Base-by-base conservation (phyloP, 2,113 vertebrate species). In the Chamaea fasciata region DNA sequence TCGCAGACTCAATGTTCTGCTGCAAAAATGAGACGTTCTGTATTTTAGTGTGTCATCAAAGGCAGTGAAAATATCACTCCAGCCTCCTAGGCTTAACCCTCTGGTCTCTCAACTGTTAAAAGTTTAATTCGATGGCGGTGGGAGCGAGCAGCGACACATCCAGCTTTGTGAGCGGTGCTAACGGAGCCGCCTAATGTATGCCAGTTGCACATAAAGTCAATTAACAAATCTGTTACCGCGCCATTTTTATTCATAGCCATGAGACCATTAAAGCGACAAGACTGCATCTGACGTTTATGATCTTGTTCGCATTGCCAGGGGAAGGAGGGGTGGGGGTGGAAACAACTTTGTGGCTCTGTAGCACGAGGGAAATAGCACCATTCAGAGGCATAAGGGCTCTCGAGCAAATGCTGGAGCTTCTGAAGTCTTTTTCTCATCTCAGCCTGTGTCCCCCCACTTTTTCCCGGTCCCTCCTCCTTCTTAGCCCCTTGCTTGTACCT, bases 1-100 rank as follows among this genome's bases (percentile, higher is more conserved):
- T 97, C 92, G 28, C 96, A 97, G 96, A 96, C 95, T 96, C 97
- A 83, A 46, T 90, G 97, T 97, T 97, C 97, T 96, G 92, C 97
- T 83, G 93, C 95, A 96, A 96, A 96, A 97, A 97, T 83, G 95
- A 97, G 97, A 97, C 71, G 23, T 96, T 96, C 97, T 97, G 97
- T 96, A 96, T 97, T 98, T 97, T 91, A 96, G 96, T 94, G 96
- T 98, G 97, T 96, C 97, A 97, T 97, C 97, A 96, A 96, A 98
- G 95, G 96, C 80, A 60, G 92, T n/a, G 93, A 97, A 97, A 98
- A 97, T 98, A 97, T 89, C 97, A 96, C 91, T 95, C 71, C 81
- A 96, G 94, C 96, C 96, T 97, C 96, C 96, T 78, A 95, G 96
- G 94, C 91, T 97, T 97, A 96, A 97, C 96, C 96, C 96, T 96